Conservation (phyloP, 2,888 invertebrate genomes). For the Harpagoxenus sublaevis region DNA sequence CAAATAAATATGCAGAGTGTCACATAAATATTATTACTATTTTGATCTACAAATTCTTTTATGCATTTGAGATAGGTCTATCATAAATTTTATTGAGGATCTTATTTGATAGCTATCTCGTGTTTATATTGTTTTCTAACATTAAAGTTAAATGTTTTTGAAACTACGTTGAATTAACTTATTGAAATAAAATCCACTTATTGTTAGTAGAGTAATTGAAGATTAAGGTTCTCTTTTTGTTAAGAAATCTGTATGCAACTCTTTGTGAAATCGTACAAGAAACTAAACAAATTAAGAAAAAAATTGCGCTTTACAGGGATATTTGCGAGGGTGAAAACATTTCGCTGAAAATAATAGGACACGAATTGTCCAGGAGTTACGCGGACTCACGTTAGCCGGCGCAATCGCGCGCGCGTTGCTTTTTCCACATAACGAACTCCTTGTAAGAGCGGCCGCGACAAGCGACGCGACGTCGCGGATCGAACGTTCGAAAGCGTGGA, state of each 20-base stretch:
- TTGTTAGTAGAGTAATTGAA: background rate
- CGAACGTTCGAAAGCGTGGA: slow-evolving; percentile 41
- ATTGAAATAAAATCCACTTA: background rate
- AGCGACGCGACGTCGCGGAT: slow-evolving; percentile 27
- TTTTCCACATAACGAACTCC: slow-evolving; percentile 9
- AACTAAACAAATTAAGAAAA: too few species aligned
- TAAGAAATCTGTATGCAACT: background rate
- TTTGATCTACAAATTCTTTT: background rate
- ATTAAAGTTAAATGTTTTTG: slow-evolving; percentile 4
- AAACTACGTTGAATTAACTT: background rate
- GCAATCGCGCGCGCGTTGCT: background rate
- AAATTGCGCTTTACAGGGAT: too few species aligned
- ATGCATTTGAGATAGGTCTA: background rate
- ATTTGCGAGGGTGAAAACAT: background rate
- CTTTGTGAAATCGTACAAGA: background rate
- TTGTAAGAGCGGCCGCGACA: background rate
- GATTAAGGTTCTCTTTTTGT: background rate
- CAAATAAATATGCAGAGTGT: background rate
- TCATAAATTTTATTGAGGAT: background rate
- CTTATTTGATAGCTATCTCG: background rate
- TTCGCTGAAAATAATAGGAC: background rate
- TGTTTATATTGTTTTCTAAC: background rate
- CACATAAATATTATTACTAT: background rate
- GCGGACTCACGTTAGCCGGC: background rate
- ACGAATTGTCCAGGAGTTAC: background rate